A percentile compares a stretch with the other conserved stretches of the same genome.
phyloP scores from a whole-genome alignment of 37 sponge, comb jelly and placozoan species.

The Axinella damicornis region DNA sequence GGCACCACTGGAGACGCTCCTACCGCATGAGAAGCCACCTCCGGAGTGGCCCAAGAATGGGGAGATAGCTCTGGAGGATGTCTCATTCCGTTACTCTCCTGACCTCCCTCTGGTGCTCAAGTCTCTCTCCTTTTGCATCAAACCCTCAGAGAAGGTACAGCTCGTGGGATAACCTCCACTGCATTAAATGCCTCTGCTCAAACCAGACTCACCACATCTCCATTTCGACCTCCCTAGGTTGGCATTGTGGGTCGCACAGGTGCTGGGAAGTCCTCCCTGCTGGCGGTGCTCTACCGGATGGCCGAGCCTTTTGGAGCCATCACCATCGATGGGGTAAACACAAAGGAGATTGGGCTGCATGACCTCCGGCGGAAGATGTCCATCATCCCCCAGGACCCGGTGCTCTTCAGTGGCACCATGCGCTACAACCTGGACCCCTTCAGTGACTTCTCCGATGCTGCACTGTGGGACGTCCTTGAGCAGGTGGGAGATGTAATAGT shows the following conservation, averaged over 20 bases:
- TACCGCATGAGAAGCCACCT: slow-evolving; percentile 50
- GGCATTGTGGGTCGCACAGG: slow-evolving; percentile 95
- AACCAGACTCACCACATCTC: too few relatives aligned
- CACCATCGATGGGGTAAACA: slow-evolving; percentile 81
- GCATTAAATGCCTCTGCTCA: too few relatives aligned
- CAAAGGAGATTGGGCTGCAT: slow-evolving; percentile 81
- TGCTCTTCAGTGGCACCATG: slow-evolving; percentile 91
- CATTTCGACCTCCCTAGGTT: slow-evolving; percentile 38
- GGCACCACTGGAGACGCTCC: slow-evolving; percentile 61
- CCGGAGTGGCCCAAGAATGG: slow-evolving; percentile 80
- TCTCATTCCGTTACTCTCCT: slow-evolving; percentile 55
- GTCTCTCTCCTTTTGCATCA: slow-evolving; percentile 48
- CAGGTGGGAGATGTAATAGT: slow-evolving; percentile 19
- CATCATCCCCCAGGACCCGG: slow-evolving; percentile 93
- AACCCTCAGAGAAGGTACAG: slow-evolving; percentile 73
- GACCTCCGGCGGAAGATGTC: slow-evolving; percentile 81
- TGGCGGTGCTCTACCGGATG: slow-evolving; percentile 83
- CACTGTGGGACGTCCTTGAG: slow-evolving; percentile 84
- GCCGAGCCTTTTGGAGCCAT: slow-evolving; percentile 86
- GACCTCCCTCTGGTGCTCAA: slow-evolving; percentile 66
- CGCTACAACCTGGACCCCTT: slow-evolving; percentile 95
- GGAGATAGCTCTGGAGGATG: slow-evolving; percentile 42
- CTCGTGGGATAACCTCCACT: too few relatives aligned
- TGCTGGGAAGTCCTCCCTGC: slow-evolving; percentile 93
- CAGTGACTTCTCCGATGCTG: slow-evolving; percentile 56